phyloP scores from a whole-genome alignment of 2,113 vertebrate genomes.

The Uria aalge region DNA sequence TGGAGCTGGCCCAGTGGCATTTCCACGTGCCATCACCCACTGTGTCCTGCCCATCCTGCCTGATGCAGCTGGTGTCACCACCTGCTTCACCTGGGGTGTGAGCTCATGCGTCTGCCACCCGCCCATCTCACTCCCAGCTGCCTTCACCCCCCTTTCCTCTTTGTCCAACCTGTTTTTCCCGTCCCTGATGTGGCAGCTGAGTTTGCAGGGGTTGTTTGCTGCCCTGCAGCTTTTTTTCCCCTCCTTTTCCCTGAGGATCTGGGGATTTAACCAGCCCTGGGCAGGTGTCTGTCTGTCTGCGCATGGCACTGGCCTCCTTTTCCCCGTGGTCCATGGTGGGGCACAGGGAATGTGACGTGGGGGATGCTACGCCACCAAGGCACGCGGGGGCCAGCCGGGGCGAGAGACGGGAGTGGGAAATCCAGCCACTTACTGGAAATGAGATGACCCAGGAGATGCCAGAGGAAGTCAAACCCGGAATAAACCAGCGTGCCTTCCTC shows the following conservation, averaged over 20 bases:
- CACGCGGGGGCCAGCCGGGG: fast-evolving
- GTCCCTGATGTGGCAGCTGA: fast-evolving
- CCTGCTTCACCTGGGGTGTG: neutral
- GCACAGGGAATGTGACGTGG: fast-evolving
- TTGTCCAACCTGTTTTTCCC: fast-evolving
- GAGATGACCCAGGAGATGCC: neutral
- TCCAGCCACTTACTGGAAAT: neutral
- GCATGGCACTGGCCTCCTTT: neutral
- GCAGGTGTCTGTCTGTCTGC: fast-evolving
- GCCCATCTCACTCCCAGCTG: fast-evolving
- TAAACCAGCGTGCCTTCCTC: neutral
- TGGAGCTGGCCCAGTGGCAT: neutral
- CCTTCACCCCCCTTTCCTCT: neutral
- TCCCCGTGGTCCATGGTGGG: fast-evolving
- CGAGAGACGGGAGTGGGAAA: fast-evolving
- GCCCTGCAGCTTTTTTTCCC: fast-evolving
- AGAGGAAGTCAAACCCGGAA: neutral
- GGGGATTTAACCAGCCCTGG: neutral
- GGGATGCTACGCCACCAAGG: fast-evolving
- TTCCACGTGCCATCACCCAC: fast-evolving
- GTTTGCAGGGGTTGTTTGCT: neutral
- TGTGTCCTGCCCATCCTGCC: neutral
- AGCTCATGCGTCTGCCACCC: neutral
- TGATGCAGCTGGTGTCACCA: fast-evolving
- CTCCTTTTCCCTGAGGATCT: neutral